Percentiles rank a stretch among this genome's conserved stretches.
Evolutionary conservation across 1,140 invertebrate genomes (phyloP).

Genomic region (Protaetia brevitarsis): DNA sequence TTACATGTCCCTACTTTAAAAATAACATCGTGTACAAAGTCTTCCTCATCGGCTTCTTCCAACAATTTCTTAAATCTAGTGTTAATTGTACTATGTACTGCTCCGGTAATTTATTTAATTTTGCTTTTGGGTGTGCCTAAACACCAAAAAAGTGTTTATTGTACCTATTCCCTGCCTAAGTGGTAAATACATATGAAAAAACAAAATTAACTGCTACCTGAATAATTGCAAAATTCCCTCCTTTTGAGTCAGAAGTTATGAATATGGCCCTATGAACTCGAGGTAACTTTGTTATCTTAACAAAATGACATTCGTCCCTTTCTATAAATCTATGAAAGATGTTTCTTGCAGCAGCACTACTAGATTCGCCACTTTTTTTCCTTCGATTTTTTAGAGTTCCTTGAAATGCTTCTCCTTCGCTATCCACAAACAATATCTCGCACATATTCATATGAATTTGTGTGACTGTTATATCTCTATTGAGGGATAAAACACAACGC

Average conservation of each 20-base stretch:
- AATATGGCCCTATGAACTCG: constrained; percentile 62
- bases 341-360: constrained; percentile 48
- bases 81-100: constrained; percentile 3
- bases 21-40: constrained; percentile 66
- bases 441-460: constrained; percentile 58
- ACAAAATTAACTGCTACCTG: constrained; percentile 52
- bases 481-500: constrained; percentile 61
- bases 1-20: constrained; percentile 57
- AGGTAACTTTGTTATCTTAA: constrained; percentile 60
- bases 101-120: neutral
- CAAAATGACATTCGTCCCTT: constrained; percentile 56
- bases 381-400: constrained; percentile 54
- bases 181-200: neutral
- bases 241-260: constrained; percentile 64
- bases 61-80: constrained; percentile 46
- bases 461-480: constrained; percentile 56
- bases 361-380: constrained; percentile 40
- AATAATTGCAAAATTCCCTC: constrained; percentile 66
- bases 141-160: constrained; percentile 19
- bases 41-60: constrained; percentile 56
- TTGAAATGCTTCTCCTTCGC: constrained; percentile 65
- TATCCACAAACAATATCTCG: constrained; percentile 60
- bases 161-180: no score
- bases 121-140: neutral
- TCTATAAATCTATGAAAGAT: constrained; percentile 58